Percentiles rank a stretch among this genome's conserved stretches.
These are phyloP conservation scores for Galaxea fascicularis DNA, from an alignment of 92 coral and sea anemone genomes.

Conservation along the genomic window DNA sequence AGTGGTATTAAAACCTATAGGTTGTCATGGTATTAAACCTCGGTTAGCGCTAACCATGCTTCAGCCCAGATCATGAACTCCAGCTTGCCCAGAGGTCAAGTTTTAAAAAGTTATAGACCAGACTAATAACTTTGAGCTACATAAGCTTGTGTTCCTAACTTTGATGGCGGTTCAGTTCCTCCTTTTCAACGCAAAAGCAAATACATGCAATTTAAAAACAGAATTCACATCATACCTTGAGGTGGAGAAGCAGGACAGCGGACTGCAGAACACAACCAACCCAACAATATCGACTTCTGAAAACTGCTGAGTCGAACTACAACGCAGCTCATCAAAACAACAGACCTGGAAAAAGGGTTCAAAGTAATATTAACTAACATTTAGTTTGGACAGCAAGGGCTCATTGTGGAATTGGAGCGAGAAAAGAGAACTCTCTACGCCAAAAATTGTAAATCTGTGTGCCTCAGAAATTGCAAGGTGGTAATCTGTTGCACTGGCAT, in stretches of 20 bases:
- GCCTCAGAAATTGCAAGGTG: no score
- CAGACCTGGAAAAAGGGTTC: constrained; percentile 19
- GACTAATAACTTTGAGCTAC: background rate
- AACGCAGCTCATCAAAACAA: constrained; percentile 47
- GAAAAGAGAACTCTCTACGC: no score
- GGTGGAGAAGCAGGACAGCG: constrained; percentile 22
- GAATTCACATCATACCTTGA: constrained; percentile 35
- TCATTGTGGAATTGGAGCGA: no score
- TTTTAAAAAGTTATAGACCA: background rate
- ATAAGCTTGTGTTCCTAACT: background rate
- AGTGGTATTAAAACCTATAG: no score
- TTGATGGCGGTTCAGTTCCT: background rate
- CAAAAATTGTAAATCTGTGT: no score
- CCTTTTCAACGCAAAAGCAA: background rate
- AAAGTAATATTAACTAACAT: background rate
- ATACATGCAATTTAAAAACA: background rate
- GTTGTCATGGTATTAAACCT: no score
- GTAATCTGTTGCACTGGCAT: no score
- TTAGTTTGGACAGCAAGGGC: no score
- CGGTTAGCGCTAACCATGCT: no score
- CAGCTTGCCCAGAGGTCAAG: background rate
- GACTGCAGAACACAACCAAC: constrained; percentile 72
- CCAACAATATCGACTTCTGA: constrained; percentile 94
- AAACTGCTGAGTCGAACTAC: constrained; percentile 26
- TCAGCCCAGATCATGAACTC: no score